Evolutionary conservation across 2,113 vertebrate species (phyloP).

Genomic region (Sinocyclocheilus maitianheensis): DNA sequence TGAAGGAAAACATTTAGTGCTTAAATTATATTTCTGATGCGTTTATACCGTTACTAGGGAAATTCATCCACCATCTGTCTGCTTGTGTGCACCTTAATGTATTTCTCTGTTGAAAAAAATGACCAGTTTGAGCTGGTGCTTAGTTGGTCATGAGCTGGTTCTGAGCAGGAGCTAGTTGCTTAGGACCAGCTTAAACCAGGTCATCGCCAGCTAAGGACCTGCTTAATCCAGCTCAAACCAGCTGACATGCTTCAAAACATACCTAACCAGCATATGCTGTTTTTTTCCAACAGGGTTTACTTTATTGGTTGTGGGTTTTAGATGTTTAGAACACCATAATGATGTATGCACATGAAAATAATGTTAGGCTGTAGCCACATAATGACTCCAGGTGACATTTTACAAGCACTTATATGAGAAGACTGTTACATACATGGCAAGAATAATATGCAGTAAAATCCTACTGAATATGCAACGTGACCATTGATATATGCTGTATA

Average conservation of each 20-base stretch:
- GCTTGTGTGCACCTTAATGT: background rate
- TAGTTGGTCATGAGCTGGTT: no score
- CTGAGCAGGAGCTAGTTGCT: no score
- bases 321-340: background rate
- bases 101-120: background rate
- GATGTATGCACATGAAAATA: background rate
- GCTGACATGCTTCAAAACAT: conserved; percentile 61
- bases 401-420: background rate
- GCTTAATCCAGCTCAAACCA: no score
- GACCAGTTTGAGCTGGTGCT: no score
- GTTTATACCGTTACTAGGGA: background rate
- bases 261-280: no score
- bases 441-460: background rate
- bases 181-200: no score
- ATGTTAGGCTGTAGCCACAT: background rate
- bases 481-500: no score
- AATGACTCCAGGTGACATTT: conserved; percentile 1
- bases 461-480: background rate
- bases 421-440: background rate
- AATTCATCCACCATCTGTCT: conserved; percentile 11
- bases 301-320: background rate
- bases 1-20: no score
- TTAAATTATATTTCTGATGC: no score
- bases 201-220: no score
- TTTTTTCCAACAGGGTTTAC: no score